Evolutionary conservation across 2,113 vertebrate genomes (phyloP).

Genomic region (Mola mola): DNA sequence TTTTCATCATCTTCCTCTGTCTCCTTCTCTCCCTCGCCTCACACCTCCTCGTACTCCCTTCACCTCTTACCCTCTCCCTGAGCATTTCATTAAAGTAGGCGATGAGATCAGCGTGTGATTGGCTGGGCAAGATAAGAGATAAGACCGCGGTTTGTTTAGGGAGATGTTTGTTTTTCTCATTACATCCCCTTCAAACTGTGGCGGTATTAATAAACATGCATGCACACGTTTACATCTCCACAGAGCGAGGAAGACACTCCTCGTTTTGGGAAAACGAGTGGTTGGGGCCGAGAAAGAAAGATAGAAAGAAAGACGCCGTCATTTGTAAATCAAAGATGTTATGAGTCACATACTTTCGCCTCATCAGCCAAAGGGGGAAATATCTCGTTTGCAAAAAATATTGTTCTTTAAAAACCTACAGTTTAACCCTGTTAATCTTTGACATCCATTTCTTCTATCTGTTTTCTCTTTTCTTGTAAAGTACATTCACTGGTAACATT

Average conservation of each 20-base stretch:
- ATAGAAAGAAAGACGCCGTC: constrained; percentile 49
- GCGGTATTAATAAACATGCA: constrained; percentile 32
- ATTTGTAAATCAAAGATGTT: constrained; percentile 80
- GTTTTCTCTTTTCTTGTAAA: too few relatives aligned
- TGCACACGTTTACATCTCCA: not conserved
- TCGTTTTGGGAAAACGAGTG: too few relatives aligned
- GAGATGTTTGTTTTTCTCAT: constrained; percentile 45
- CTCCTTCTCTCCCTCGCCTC: constrained; percentile 8
- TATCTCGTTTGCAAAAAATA: too few relatives aligned
- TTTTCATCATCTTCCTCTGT: constrained; percentile 33
- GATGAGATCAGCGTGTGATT: constrained; percentile 64
- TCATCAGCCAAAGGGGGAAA: too few relatives aligned
- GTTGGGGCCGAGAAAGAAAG: constrained; percentile 1
- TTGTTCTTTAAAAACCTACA: too few relatives aligned
- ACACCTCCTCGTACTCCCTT: constrained; percentile 14
- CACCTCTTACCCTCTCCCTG: not conserved
- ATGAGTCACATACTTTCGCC: constrained; percentile 59
- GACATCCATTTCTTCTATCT: too few relatives aligned
- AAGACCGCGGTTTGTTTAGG: constrained; percentile 52
- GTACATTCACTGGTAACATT: too few relatives aligned
- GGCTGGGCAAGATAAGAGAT: constrained; percentile 60
- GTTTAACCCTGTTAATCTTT: too few relatives aligned
- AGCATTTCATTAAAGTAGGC: constrained; percentile 47
- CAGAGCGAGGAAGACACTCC: not conserved
- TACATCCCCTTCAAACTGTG: constrained; percentile 29